Base-by-base conservation (phyloP, 1,140 invertebrate genomes). In the Coboldia fuscipes region DNA sequence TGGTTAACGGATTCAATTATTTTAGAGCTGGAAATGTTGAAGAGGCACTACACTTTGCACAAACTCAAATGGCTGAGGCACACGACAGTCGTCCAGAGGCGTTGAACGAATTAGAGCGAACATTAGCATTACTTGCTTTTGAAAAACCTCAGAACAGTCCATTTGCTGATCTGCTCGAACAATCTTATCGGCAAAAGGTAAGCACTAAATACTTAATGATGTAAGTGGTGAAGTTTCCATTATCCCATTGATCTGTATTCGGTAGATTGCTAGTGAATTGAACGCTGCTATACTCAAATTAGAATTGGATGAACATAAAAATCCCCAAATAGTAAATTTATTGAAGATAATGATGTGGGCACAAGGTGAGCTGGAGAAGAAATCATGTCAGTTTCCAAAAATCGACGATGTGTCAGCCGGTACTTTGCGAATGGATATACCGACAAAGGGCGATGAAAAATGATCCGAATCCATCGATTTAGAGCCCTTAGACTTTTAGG, bases 231-330 rank as follows among this genome's bases (percentile, higher is more conserved):
- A n/a, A n/a, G n/a, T n/a, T n/a, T n/a, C n/a, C n/a, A n/a, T n/a
- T n/a, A 7, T 24, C 23, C 24, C 13, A 16, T 37, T 31, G 23
- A 14, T 26, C 22, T 36, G 38, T 42, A 44, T 34, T 44, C 62
- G 60, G 17, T 47, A 90, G 82, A 85, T 97, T 48, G 90, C 92
- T 10, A 92, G 86, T 63, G 89, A 97, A 65, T 60, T 97, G 6
- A 97, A 97, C 62, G 84, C 89, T 37, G 88, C 90, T 3, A 94
- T 97, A 43, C 60, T 97, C 17, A 82, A 85, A 48, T 81, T 79
- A 57, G 82, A 93, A 53, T 80, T 92, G 48, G 73, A 77, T 53
- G 82, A 88, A 46, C 71, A 75, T 30, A 86, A 88, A 15, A 79
- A 80, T 30, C 82, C 82, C 9, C 79, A 89, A 51, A 63, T 97